phyloP scores from a whole-genome alignment of 37 sponge, comb jelly and placozoan species.

The Agelas oroides region DNA sequence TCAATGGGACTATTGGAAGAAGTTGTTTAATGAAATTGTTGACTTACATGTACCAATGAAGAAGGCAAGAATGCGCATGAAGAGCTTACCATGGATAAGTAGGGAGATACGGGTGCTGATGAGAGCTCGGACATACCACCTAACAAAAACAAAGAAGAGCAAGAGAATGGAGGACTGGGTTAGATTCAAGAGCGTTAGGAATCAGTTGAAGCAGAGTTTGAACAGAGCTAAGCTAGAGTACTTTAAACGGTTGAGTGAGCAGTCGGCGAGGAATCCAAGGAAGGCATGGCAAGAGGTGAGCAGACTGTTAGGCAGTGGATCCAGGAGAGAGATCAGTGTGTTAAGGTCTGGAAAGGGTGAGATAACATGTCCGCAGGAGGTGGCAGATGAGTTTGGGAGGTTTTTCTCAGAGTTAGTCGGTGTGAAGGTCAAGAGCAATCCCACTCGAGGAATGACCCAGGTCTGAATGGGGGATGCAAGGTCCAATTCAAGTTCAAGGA shows the following conservation, averaged over 20 bases:
- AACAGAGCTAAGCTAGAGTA: conserved; percentile 13
- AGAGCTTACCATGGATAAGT: conserved; percentile 35
- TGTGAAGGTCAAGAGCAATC: background rate
- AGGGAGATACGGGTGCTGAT: too few species aligned
- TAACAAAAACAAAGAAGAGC: conserved; percentile 10
- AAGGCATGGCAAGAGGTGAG: conserved; percentile 27
- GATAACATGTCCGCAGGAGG: background rate
- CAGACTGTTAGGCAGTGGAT: background rate
- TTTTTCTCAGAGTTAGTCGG: conserved; percentile 5
- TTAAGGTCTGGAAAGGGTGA: background rate
- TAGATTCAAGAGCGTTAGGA: conserved; percentile 6
- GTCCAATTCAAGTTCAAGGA: background rate
- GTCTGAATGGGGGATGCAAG: background rate
- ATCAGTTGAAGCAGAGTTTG: background rate
- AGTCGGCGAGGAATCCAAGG: conserved; percentile 1
- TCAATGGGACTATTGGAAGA: conserved; percentile 46
- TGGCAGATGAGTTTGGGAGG: conserved; percentile 23
- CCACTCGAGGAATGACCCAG: too few species aligned
- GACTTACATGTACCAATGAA: conserved; percentile 12
- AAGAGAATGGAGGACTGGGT: conserved; percentile 36
- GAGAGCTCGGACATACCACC: background rate
- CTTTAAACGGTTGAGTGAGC: conserved; percentile 5
- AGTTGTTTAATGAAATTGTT: conserved; percentile 11
- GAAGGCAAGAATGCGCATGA: conserved; percentile 22
- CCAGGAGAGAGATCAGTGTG: background rate